Evolutionary conservation across 2,797 vertebrate genomes (phyloP).

Genomic region (Eremophila alpestris): DNA sequence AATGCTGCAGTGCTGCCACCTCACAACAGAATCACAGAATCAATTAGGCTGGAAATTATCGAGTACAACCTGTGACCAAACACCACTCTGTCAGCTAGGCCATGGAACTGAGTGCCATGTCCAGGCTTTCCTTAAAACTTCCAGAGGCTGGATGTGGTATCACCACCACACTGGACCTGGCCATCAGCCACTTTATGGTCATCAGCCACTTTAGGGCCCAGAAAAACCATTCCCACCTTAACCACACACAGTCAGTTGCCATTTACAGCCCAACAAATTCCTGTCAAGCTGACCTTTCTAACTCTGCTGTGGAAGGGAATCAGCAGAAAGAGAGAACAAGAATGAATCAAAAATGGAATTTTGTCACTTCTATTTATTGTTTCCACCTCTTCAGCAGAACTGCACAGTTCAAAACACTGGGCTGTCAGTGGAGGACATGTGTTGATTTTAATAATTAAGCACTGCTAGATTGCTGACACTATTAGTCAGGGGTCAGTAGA

Average conservation of each 20-base stretch:
- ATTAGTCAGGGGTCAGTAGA: constrained; percentile 51
- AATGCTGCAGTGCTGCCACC: not conserved
- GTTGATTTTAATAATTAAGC: constrained; percentile 62
- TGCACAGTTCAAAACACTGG: not conserved
- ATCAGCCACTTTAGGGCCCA: not conserved
- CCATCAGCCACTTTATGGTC: not conserved
- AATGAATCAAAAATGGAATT: not conserved
- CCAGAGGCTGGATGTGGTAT: too few relatives aligned
- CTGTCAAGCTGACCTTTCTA: not conserved
- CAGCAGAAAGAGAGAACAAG: not conserved
- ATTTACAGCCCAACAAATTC: not conserved
- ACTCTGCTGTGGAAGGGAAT: not conserved
- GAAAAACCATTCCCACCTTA: not conserved
- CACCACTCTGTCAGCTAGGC: not conserved
- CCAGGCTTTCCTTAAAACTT: not conserved
- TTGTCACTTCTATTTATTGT: not conserved
- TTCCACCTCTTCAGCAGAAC: not conserved
- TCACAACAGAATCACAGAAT: not conserved
- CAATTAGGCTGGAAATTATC: not conserved
- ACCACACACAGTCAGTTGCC: not conserved
- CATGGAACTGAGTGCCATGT: not conserved
- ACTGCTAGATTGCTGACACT: constrained; percentile 14
- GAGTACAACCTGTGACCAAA: fast-evolving
- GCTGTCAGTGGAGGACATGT: not conserved
- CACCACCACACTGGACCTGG: too few relatives aligned